Evolutionary conservation across 2,797 vertebrate genomes (phyloP), one percentile per base, ranked within the genome.

Genomic region (Pangasius macronema): DNA sequence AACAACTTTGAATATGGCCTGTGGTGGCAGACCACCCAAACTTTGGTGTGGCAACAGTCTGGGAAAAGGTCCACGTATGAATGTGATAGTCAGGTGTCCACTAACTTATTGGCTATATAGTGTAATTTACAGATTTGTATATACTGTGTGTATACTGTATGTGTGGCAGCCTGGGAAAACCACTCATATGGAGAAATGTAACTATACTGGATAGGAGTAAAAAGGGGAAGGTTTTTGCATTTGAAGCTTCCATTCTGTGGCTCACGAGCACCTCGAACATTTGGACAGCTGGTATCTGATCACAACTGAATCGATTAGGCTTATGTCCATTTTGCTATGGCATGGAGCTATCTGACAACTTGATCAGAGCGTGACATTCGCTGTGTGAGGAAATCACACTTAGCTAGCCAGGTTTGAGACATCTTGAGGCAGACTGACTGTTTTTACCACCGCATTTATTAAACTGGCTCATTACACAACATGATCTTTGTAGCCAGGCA

Each of bases 371-470:
- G 30, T 80, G 53, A 59, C 53, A 36, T 59, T 80, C 3, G 24
- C 53, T 36, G 77, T 6, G 18, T 14, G 77, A 80, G 77, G 53
- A 80, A 57, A 80, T 80, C 77, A 13, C 77, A 39, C 30, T 57
- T 80, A 24, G 77, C 53, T 24, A 36, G 20, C 77, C 57, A 59
- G 53, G 53, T 36, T 57, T 36, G 30, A 80, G 77, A 59, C 77
- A 59, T 80, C 77, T 80, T 80, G 77, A 80, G 53, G 77, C 77
- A 80, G 76, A 55, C 20, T 59, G 53, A 57, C 53, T 59, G 76
- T 33, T 59, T 80, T 18, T 80, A 57, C 77, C 77, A 57, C 77
- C 20, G 53, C 77, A 80, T 80, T 57, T 80, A 57, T 80, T 80
- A 80, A 80, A 39, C 77, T 57, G 9, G 20, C 10, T 13, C 77